Evolutionary conservation across 2,888 invertebrate species (phyloP).

Genomic region (Heterodera filipjevi): DNA sequence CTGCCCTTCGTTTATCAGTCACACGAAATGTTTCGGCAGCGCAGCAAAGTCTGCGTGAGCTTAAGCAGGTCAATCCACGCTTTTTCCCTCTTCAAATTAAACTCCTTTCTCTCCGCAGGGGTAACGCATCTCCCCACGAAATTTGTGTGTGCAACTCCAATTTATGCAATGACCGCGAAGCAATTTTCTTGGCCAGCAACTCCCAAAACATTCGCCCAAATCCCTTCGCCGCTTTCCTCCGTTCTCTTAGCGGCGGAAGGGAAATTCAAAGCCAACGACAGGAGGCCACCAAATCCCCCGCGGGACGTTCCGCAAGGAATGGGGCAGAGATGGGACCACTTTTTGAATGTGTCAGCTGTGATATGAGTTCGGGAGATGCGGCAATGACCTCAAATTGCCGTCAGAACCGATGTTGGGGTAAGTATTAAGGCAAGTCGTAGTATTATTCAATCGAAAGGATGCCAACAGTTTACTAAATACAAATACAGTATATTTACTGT

Average conservation of each 20-base stretch:
- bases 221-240: constrained; percentile 25
- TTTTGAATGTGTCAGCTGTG: constrained; percentile 57
- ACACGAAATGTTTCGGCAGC: constrained; percentile 53
- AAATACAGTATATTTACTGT: too few species aligned
- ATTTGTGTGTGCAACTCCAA: constrained; percentile 60
- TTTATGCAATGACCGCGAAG: constrained; percentile 42
- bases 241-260: neutral
- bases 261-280: neutral
- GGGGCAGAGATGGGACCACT: constrained; percentile 38
- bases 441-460: too few species aligned
- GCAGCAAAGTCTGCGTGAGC: constrained; percentile 57
- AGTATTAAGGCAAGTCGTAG: neutral
- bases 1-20: constrained; percentile 61
- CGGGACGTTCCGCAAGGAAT: constrained; percentile 20
- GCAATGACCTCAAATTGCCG: constrained; percentile 57
- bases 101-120: neutral
- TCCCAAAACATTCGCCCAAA: constrained; percentile 27
- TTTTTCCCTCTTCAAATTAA: constrained; percentile 2
- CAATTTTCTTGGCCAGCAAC: neutral
- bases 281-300: neutral
- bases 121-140: constrained; percentile 41
- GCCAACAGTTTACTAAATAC: too few species aligned
- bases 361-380: constrained; percentile 56
- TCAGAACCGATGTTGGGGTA: constrained; percentile 48
- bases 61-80: constrained; percentile 47